Evolutionary conservation across 2,888 invertebrate species (phyloP).

Genomic region (Chrysomela aeneicollis): DNA sequence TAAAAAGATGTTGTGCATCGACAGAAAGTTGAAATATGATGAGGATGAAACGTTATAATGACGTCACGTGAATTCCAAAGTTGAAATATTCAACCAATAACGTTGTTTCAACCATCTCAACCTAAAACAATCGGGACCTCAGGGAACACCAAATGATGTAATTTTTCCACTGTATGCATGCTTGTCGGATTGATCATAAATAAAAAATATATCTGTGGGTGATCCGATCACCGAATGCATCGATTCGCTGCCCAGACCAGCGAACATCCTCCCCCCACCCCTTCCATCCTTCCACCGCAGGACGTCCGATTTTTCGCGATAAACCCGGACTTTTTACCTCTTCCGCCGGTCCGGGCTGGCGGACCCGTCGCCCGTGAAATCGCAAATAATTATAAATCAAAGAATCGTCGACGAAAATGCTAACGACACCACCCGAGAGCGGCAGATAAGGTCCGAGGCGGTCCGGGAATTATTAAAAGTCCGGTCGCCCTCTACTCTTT

Average conservation of each 20-base stretch:
- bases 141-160: too few species aligned
- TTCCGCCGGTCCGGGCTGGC: conserved; percentile 18
- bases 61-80: too few species aligned
- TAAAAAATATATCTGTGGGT: too few species aligned
- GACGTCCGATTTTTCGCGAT: conserved; percentile 15
- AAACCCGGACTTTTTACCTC: conserved; percentile 13
- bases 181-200: too few species aligned
- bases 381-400: conserved; percentile 39
- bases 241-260: neutral
- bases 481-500: conserved; percentile 56
- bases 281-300: neutral
- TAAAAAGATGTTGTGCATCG: too few species aligned
- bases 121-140: too few species aligned
- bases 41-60: too few species aligned
- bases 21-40: too few species aligned
- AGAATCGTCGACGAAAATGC: conserved; percentile 36
- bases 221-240: too few species aligned
- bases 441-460: conserved; percentile 54
- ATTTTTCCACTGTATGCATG: too few species aligned
- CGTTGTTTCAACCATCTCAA: too few species aligned
- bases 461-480: conserved; percentile 56
- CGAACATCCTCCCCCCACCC: neutral
- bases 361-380: conserved; percentile 26
- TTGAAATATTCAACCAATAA: too few species aligned
- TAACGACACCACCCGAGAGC: conserved; percentile 34